These are phyloP conservation scores for Lochmaea capreae DNA, from an alignment of 2,888 invertebrate species.

Conservation along the genomic window DNA sequence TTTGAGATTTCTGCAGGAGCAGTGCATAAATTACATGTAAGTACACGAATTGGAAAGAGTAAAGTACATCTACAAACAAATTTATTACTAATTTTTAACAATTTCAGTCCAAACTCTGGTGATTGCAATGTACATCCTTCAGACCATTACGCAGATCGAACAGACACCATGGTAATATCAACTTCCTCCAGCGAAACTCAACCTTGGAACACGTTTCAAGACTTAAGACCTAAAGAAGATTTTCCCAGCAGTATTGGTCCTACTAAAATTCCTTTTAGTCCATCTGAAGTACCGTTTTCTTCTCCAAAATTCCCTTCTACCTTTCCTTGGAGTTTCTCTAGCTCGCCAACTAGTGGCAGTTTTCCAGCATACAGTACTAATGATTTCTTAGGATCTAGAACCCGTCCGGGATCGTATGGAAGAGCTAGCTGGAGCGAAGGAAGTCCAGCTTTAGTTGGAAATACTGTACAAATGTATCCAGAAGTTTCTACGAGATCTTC, in stretches of 20 bases:
- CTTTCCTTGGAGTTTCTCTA: constrained; percentile 49
- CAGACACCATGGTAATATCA: constrained; percentile 56
- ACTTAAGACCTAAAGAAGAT: constrained; percentile 40
- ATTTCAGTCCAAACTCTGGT: constrained; percentile 67
- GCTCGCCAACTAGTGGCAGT: constrained; percentile 16
- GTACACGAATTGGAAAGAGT: no score
- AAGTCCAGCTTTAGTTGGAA: constrained; percentile 43
- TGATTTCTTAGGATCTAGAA: constrained; percentile 58
- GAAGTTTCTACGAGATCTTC: constrained; percentile 51
- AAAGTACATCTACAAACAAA: no score
- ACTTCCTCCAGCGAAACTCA: constrained; percentile 61
- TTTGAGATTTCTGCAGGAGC: constrained; percentile 70
- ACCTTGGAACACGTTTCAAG: constrained; percentile 60
- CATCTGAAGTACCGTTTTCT: neutral
- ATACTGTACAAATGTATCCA: constrained; percentile 53
- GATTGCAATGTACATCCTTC: constrained; percentile 63
- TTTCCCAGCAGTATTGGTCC: constrained; percentile 52
- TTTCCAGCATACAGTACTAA: constrained; percentile 21
- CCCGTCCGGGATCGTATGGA: constrained; percentile 67
- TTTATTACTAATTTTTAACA: constrained; percentile 2
- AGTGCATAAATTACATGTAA: constrained; percentile 72
- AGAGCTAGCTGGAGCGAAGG: constrained; percentile 66
- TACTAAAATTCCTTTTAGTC: constrained; percentile 41
- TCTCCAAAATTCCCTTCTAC: constrained; percentile 48
- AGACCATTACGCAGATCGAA: constrained; percentile 52